Base-by-base conservation (phyloP, 2,797 vertebrate species). In the Protonibea diacanthus region DNA sequence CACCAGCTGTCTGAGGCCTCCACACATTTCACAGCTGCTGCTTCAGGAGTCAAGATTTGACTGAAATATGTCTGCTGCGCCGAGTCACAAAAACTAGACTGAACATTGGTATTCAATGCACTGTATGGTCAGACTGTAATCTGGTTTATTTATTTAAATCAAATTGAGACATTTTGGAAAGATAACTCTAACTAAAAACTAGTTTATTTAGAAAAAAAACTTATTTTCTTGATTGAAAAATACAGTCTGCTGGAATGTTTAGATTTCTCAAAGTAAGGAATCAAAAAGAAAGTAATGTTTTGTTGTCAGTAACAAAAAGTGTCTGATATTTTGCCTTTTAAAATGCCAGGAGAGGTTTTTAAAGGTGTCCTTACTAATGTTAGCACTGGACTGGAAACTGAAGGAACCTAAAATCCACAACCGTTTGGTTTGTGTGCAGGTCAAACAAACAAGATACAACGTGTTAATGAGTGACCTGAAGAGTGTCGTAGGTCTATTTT, bases 1-100 rank as follows among this genome's bases (percentile, higher is more conserved):
- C 38, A 49, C 85, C 86, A 89, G 83, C 85, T 89, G 89, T 82
- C 75, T n/a, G 58, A 47, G 48, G 76, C 71, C 74, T 64, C 69
- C 45, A 49, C 14, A 8, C 45, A 38, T 8, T 8, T 38, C 74
- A 65, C 86, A 80, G 71, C 80, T 85, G 79, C 72, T 76, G 23
- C 1, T 58, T 1, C 1, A 18, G 0, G 25, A 20, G 14, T 0
- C 13, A 40, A 40, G 1, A 60, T 10, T 13, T 48, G n/a, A 62
- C 56, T 38, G 44, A 9, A 45, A 48, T 3, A 17, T 4, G 20
- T 5, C 47, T 33, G 33, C 33, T 9, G 33, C 6, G 5, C 29
- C 29, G 7, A 33, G 29, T 38, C 7, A 8, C 33, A 38, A 23
- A 44, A 38, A 17, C 2, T 33, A 21, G 1, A 38, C 33, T 38